phyloP scores from a whole-genome alignment of 2,888 invertebrate genomes.

The Plebejus argus region DNA sequence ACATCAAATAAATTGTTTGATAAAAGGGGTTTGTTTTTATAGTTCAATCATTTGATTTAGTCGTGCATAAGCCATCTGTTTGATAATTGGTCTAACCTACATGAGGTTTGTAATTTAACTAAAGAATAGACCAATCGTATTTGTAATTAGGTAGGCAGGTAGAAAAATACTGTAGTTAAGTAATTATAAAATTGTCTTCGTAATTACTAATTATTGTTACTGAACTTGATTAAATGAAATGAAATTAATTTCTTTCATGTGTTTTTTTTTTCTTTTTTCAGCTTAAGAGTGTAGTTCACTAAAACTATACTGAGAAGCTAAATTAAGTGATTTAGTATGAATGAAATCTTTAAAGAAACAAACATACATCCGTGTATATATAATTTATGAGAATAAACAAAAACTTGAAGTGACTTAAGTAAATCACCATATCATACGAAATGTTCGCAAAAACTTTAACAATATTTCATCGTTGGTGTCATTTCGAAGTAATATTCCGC shows the following conservation, averaged over 20 bases:
- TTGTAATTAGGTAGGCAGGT: background rate
- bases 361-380: background rate
- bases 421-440: constrained; percentile 31
- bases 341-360: background rate
- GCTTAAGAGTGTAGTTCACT: too few relatives aligned
- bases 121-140: background rate
- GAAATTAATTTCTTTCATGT: too few relatives aligned
- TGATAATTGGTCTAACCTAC: background rate
- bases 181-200: background rate
- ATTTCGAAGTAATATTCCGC: constrained; percentile 65
- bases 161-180: background rate
- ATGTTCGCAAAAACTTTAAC: constrained; percentile 50
- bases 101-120: background rate
- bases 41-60: constrained; percentile 65
- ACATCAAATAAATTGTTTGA: constrained; percentile 69
- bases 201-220: background rate
- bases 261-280: too few relatives aligned
- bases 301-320: too few relatives aligned
- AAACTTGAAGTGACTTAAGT: constrained; percentile 8
- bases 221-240: background rate
- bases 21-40: constrained; percentile 63
- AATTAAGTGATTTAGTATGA: too few relatives aligned
- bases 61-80: constrained; percentile 14
- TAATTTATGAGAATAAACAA: background rate
- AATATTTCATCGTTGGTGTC: constrained; percentile 60